phyloP scores from a whole-genome alignment of 2,797 vertebrate species.

The Tiaroga cobitis region DNA sequence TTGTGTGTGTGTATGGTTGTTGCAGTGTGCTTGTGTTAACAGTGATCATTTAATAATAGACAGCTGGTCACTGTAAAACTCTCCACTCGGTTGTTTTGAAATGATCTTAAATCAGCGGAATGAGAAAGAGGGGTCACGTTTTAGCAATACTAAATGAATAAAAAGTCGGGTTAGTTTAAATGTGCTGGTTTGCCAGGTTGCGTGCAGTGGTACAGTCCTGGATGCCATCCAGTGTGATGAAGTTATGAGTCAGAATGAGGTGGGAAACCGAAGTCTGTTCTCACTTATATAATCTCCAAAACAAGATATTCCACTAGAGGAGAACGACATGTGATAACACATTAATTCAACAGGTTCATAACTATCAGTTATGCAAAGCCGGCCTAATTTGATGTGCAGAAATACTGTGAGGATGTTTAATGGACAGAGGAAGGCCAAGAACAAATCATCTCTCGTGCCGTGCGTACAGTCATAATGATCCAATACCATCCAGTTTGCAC shows the following conservation, averaged over 20 bases:
- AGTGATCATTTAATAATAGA: not conserved
- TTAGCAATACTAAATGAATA: not conserved
- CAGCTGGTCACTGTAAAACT: slow-evolving; percentile 1
- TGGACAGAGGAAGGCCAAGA: not conserved
- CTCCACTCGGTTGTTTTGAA: slow-evolving; percentile 9
- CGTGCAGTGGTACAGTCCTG: slow-evolving; percentile 60
- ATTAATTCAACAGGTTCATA: slow-evolving; percentile 28
- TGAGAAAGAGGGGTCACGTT: not conserved
- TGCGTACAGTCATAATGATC: not conserved
- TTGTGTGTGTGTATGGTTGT: not conserved
- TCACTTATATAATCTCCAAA: slow-evolving; percentile 49
- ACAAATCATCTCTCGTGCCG: not conserved
- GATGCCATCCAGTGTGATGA: slow-evolving; percentile 54
- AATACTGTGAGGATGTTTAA: not conserved
- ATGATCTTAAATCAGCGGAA: not conserved
- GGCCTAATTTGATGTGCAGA: not conserved
- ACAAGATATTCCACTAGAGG: slow-evolving; percentile 11
- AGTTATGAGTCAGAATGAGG: slow-evolving; percentile 65
- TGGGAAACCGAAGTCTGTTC: slow-evolving; percentile 51
- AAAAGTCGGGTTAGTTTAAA: not conserved
- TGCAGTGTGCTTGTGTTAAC: not conserved
- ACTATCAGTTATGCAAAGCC: not conserved
- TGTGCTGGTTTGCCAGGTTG: slow-evolving; percentile 43
- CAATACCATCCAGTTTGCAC: not conserved
- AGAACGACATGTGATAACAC: slow-evolving; percentile 31